phyloP scores from a whole-genome alignment of 1,140 invertebrate species.

The Brachionus paranguensis region DNA sequence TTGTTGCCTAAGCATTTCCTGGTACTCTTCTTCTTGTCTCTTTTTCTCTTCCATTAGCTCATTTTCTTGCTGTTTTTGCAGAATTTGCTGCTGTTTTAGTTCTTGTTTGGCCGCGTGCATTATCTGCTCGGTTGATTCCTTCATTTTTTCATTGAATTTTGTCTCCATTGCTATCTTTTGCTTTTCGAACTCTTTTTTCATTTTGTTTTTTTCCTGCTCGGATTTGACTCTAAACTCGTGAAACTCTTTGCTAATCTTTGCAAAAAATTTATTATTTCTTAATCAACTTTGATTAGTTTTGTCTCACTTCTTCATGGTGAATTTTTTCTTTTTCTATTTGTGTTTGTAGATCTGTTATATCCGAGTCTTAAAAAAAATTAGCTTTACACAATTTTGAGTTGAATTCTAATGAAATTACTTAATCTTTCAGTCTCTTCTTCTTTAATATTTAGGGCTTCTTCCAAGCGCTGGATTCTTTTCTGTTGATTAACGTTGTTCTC shows the following conservation, averaged over 20 bases:
- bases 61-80: conserved; percentile 44
- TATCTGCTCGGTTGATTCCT: conserved; percentile 42
- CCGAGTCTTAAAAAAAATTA: conserved; percentile 41
- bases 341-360: conserved; percentile 42
- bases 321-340: conserved; percentile 44
- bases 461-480: conserved; percentile 44
- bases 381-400: background rate
- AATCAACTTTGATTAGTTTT: background rate
- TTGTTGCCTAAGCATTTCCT: background rate
- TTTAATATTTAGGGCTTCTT: conserved; percentile 46
- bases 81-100: background rate
- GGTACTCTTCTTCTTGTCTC: conserved; percentile 45
- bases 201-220: conserved; percentile 44
- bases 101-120: conserved; percentile 42
- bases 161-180: conserved; percentile 47
- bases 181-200: conserved; percentile 45
- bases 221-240: conserved; percentile 41
- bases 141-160: conserved; percentile 44
- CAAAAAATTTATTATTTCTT: background rate
- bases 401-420: conserved; percentile 41
- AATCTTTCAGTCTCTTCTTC: conserved; percentile 46
- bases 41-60: conserved; percentile 46
- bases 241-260: conserved; percentile 45
- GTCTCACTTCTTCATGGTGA: conserved; percentile 43
- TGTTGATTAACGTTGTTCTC: conserved; percentile 44